Evolutionary conservation across 1,140 invertebrate species (phyloP).

Genomic region (Atta texana): DNA sequence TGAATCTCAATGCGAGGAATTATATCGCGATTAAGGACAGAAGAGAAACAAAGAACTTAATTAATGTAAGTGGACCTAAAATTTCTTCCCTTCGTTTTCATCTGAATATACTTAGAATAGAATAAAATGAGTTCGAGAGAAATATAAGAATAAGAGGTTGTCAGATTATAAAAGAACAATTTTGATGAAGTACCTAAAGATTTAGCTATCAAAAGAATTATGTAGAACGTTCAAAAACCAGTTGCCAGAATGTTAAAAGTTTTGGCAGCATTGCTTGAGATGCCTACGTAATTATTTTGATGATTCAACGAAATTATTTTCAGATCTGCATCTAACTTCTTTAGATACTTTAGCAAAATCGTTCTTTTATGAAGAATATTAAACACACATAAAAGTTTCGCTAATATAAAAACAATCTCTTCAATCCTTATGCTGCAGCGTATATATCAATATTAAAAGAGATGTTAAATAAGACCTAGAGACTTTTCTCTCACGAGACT

Average conservation of each 20-base stretch:
- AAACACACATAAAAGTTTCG: neutral
- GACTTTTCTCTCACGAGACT: neutral
- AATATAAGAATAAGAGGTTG: neutral
- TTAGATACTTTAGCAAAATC: no score
- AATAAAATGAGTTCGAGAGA: neutral
- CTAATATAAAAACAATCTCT: slow-evolving; percentile 7
- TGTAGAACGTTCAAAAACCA: no score
- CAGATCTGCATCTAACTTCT: no score
- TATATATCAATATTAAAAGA: slow-evolving; percentile 2
- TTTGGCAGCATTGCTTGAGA: no score
- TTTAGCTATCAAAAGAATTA: no score
- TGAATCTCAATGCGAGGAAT: slow-evolving; percentile 55
- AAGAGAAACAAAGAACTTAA: slow-evolving; percentile 36
- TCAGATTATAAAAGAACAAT: no score
- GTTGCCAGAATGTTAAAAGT: no score
- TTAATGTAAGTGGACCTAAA: slow-evolving; percentile 29
- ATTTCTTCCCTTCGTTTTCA: neutral
- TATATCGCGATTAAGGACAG: slow-evolving; percentile 51
- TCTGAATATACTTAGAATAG: neutral
- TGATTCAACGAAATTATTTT: no score
- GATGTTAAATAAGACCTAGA: neutral
- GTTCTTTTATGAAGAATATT: neutral
- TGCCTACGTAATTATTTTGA: no score
- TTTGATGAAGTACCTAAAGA: no score
- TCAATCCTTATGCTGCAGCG: neutral